These are phyloP conservation scores for Momotus momota DNA, from an alignment of 2,797 vertebrate species.

Conservation along the genomic window DNA sequence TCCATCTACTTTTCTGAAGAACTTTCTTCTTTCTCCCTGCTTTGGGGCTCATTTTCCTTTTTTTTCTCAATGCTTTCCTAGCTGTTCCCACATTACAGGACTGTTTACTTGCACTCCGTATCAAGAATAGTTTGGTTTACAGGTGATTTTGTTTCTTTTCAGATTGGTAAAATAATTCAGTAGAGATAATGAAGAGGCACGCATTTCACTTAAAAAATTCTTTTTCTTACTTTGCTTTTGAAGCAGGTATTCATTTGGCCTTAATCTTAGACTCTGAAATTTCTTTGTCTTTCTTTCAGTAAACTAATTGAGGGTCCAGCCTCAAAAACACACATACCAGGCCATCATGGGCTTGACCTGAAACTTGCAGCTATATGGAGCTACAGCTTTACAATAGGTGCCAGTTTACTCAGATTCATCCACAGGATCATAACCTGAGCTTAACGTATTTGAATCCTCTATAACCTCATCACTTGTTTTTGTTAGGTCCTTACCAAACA, in stretches of 20 bases:
- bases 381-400: background rate
- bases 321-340: background rate
- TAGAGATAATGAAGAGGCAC: background rate
- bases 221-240: background rate
- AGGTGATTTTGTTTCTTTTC: background rate
- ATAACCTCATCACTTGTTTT: background rate
- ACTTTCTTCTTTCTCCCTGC: background rate
- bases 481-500: background rate
- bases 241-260: background rate
- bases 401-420: background rate
- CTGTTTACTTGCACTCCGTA: background rate
- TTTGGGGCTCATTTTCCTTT: background rate
- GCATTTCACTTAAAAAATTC: background rate
- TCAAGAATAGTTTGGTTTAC: background rate
- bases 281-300: background rate
- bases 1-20: background rate
- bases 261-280: background rate
- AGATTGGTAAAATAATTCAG: background rate
- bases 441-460: background rate
- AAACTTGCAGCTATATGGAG: background rate
- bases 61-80: background rate
- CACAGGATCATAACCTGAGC: background rate
- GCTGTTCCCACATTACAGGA: background rate
- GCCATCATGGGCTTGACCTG: background rate
- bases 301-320: background rate